Evolutionary conservation across 1,140 invertebrate genomes (phyloP), one percentile per base, ranked within the genome.

Genomic region (Saccostrea echinata): DNA sequence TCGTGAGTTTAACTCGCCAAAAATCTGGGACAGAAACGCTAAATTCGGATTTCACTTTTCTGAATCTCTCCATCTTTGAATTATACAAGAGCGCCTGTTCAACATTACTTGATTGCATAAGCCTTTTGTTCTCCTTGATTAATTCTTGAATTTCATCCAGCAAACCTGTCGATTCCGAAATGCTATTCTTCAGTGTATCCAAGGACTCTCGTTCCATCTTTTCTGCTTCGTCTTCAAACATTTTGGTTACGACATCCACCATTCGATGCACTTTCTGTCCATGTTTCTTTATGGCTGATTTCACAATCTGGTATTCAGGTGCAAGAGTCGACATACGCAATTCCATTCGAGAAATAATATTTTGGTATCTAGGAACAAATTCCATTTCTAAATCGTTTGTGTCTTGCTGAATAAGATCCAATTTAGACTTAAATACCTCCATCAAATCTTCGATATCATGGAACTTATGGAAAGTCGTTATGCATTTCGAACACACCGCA

Each of bases 211-310:
- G 24, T 18, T 76, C 68, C 68, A 76, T 76, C 12, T 76, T 30
- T 30, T 76, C 68, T 1, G 68, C 68, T 27, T 76, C 68, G 27
- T 76, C 27, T 35, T 76, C 68, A 33, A 76, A 76, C 30, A 24
- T 24, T 33, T 76, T 76, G 30, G 27, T 76, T 76, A 76, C 68
- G 68, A 76, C 68, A 76, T 76, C 68, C 68, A 76, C 68, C 24
- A 76, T 76, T 30, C 68, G 68, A 33, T 76, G 68, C 12, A 76
- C 16, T 12, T 76, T 27, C 68, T 76, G 68, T 30, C 68, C 68
- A 30, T 76, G 68, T 76, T 76, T 76, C 68, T 76, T 76, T 30
- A 76, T 76, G 68, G 68, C 68, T 30, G 68, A 76, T 33, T 76
- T 76, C 13, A 76, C 12, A 13, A 76, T 33, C 12, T 76, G 68